Evolutionary conservation across 2,888 invertebrate species (phyloP).

Genomic region (Lapara coniferarum): DNA sequence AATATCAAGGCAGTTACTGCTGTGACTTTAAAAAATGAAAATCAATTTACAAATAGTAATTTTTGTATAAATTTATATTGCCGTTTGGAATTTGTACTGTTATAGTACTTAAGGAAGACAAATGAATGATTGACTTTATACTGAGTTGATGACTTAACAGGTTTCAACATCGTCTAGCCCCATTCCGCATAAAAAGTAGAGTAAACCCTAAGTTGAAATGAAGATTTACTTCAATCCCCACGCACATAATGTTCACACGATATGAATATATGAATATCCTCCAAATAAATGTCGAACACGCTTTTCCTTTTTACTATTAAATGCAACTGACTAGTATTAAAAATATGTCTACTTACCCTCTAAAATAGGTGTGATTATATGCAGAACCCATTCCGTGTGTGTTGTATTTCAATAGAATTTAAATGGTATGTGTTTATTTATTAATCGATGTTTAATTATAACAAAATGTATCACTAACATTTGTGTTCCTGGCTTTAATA

Average conservation of each 20-base stretch:
- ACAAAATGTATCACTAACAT: slow-evolving; percentile 58
- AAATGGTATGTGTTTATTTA: slow-evolving; percentile 42
- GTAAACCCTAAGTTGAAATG: slow-evolving; percentile 10
- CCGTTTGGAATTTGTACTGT: neutral
- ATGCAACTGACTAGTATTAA: slow-evolving; percentile 17
- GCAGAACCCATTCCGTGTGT: slow-evolving; percentile 14
- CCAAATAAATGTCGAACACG: slow-evolving; percentile 26
- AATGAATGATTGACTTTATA: neutral
- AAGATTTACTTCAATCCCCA: slow-evolving; percentile 6
- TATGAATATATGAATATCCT: slow-evolving; percentile 15
- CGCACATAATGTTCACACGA: slow-evolving; percentile 11
- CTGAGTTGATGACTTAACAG: slow-evolving; percentile 2
- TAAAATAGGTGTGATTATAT: slow-evolving; percentile 27
- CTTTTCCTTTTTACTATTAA: slow-evolving; percentile 25
- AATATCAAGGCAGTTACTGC: slow-evolving; percentile 9
- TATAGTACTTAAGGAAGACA: neutral
- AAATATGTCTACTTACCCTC: slow-evolving; percentile 22
- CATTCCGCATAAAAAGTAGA: slow-evolving; percentile 5
- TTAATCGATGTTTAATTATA: slow-evolving; percentile 46
- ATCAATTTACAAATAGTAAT: slow-evolving; percentile 30
- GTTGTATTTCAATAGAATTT: slow-evolving; percentile 26
- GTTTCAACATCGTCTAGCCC: slow-evolving; percentile 16
- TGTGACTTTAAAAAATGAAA: slow-evolving; percentile 16
- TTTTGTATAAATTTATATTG: slow-evolving; percentile 14
- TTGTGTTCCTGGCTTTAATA: slow-evolving; percentile 80